These are phyloP conservation scores for Dynastes tityus DNA, from an alignment of 2,888 invertebrate species.

Conservation along the genomic window DNA sequence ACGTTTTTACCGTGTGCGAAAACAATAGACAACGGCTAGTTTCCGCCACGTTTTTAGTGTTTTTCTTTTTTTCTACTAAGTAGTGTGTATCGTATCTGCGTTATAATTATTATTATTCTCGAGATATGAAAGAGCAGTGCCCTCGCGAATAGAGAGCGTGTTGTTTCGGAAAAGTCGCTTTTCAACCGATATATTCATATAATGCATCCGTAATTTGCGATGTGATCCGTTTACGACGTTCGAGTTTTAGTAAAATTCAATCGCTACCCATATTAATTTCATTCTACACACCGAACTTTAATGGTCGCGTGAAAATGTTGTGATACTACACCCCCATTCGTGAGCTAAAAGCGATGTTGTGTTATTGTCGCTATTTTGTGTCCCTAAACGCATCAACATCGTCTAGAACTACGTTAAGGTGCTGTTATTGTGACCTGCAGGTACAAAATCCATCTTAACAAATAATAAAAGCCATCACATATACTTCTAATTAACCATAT, in stretches of 20 bases:
- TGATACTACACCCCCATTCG: conserved; percentile 8
- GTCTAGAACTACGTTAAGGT: conserved; percentile 23
- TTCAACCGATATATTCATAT: not conserved
- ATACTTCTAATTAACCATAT: conserved; percentile 17
- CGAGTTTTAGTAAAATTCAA: conserved; percentile 12
- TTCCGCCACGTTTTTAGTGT: conserved; percentile 30
- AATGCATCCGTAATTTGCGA: conserved; percentile 1
- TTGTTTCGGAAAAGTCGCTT: conserved; percentile 23
- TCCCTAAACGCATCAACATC: conserved; percentile 4
- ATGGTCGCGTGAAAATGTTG: conserved; percentile 22
- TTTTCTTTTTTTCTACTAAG: conserved; percentile 5
- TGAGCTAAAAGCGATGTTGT: conserved; percentile 29
- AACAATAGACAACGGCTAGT: conserved; percentile 24
- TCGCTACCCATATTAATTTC: not conserved
- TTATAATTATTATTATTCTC: conserved; percentile 9
- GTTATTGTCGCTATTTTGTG: conserved; percentile 15
- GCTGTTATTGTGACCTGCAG: conserved; percentile 28
- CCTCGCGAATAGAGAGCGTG: conserved; percentile 15
- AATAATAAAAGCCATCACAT: conserved; percentile 16
- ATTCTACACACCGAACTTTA: not conserved
- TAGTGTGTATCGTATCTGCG: conserved; percentile 7
- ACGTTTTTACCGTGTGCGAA: conserved; percentile 18
- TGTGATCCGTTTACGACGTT: conserved; percentile 14
- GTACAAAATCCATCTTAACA: conserved; percentile 35
- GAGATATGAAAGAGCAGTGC: conserved; percentile 36